Evolutionary conservation across 2,797 vertebrate species (phyloP).

Genomic region (Acanthurus leucopareius): DNA sequence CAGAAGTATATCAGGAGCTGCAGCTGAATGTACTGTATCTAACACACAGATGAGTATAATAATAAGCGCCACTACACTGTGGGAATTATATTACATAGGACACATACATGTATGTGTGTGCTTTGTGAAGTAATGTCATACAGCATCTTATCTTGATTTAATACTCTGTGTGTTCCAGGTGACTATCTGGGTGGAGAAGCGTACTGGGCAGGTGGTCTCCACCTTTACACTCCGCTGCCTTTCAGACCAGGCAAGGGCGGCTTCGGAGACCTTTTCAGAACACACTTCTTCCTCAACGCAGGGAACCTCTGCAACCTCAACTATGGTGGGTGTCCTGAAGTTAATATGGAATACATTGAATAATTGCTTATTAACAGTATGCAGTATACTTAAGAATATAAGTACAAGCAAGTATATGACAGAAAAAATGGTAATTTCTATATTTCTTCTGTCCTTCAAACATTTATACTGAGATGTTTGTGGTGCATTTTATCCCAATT

Average conservation of each 20-base stretch:
- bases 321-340: slow-evolving; percentile 86
- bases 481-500: too few species aligned
- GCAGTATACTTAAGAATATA: too few species aligned
- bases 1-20: background rate
- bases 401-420: too few species aligned
- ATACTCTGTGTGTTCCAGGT: slow-evolving; percentile 79
- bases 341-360: background rate
- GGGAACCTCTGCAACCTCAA: slow-evolving; percentile 98
- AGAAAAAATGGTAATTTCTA: too few species aligned
- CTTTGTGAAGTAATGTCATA: background rate
- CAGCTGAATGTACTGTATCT: background rate
- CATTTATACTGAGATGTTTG: too few species aligned
- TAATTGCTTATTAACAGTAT: background rate
- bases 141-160: background rate
- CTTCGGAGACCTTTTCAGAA: slow-evolving; percentile 96
- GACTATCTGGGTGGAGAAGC: slow-evolving; percentile 97
- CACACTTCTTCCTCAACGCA: slow-evolving; percentile 97
- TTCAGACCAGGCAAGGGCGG: slow-evolving; percentile 94
- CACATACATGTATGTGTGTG: background rate
- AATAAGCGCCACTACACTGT: background rate
- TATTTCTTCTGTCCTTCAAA: too few species aligned
- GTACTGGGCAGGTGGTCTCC: slow-evolving; percentile 95
- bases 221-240: slow-evolving; percentile 95
- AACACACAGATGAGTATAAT: background rate
- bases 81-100: background rate